Conservation (phyloP, 2,888 invertebrate genomes). For the Aromia moschata region DNA sequence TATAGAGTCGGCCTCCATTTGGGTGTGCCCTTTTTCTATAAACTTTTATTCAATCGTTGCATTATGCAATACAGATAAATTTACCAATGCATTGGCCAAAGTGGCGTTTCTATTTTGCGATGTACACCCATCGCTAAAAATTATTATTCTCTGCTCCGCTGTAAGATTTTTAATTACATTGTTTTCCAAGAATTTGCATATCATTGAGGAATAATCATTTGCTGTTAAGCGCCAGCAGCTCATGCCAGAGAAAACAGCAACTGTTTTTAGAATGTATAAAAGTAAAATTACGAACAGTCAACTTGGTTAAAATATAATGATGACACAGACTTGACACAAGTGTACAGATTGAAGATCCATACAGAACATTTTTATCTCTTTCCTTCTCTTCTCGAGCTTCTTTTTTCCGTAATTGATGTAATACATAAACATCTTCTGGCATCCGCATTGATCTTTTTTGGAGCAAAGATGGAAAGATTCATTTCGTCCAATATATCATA, state of each 20-base stretch:
- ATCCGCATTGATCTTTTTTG: conserved; percentile 35
- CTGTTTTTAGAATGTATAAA: conserved; percentile 17
- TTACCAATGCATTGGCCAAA: conserved; percentile 30
- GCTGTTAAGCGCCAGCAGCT: conserved; percentile 17
- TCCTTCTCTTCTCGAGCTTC: conserved; percentile 28
- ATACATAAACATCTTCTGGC: conserved; percentile 19
- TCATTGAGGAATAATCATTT: conserved; percentile 26
- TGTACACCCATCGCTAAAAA: conserved; percentile 23
- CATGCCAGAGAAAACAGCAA: conserved; percentile 29
- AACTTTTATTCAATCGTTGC: conserved; percentile 30
- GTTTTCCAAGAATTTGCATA: conserved; percentile 15
- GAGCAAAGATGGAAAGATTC: conserved; percentile 31
- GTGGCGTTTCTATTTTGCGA: conserved; percentile 28
- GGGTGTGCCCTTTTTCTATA: conserved; percentile 30
- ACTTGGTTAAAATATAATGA: conserved; percentile 30
- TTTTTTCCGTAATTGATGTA: conserved; percentile 25
- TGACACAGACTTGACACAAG: conserved; percentile 28
- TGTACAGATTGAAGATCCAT: conserved; percentile 35
- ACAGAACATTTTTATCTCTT: conserved; percentile 28
- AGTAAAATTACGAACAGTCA: conserved; percentile 30
- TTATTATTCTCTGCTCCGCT: conserved; percentile 7
- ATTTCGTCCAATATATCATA: conserved; percentile 27
- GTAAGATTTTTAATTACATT: conserved; percentile 6
- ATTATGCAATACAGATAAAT: conserved; percentile 9
- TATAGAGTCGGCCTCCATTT: conserved; percentile 13